Base-by-base conservation (phyloP, 2,113 vertebrate species). In the Gopherus flavomarginatus region DNA sequence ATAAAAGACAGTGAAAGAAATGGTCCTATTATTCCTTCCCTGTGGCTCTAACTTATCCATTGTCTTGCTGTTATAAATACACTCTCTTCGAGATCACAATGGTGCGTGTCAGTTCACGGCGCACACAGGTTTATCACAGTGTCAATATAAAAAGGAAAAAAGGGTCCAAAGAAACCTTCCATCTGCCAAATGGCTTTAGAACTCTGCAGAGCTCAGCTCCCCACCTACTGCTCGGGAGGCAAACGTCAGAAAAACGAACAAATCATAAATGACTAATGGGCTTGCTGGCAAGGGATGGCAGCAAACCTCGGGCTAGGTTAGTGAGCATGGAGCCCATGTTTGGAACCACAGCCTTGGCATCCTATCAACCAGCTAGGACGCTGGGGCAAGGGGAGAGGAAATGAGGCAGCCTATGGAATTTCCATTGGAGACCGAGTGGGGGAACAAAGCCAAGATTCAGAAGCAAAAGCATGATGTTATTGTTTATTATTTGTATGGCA, bases 231-330 rank as follows among this genome's bases (percentile, higher is more conserved):
- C 44, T 59, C 11, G 54, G 72, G 49, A 95, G 62, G 31, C n/a
- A 95, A 59, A 56, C 42, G 56, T 57, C 17, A 38, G 86, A 85
- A 47, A 78, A 52, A 72, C 24, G n/a, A 57, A 65, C 94, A 95
- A 88, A 57, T 59, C 85, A 85, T 42, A 93, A 82, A 92, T 95
- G 81, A 96, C 92, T 93, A 95, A 96, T 44, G 31, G 78, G 62
- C 75, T 27, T 50, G 57, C 79, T 69, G 89, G 81, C 83, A 92
- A 65, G 92, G 52, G 52, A 81, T 3, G 13, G 83, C 85, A 94
- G 81, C 77, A 88, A 49, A 47, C 83, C 62, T 95, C 52, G 84
- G 42, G 84, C 10, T 69, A 54, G 62, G 38, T 78, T 83, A 86
- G 90, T 35, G 80, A 91, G 42, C 49, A 81, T 27, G 92, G 96